phyloP scores from a whole-genome alignment of 2,797 vertebrate species.

The Clarias fuscus region DNA sequence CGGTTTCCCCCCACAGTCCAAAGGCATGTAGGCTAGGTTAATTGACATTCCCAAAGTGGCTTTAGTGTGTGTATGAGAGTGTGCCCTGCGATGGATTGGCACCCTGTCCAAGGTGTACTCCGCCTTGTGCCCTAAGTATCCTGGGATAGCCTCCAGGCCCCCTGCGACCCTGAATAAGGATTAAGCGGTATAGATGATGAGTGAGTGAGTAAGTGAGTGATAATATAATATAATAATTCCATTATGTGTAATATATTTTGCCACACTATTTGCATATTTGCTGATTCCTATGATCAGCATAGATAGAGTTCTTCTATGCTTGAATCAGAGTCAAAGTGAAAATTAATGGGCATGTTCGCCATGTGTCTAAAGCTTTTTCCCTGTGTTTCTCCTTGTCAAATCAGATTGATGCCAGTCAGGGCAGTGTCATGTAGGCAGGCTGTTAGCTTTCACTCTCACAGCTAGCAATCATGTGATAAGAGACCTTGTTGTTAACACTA shows the following conservation, averaged over 20 bases:
- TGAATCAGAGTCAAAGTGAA: background rate
- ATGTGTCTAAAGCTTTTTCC: background rate
- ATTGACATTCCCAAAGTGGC: no score
- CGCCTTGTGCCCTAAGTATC: no score
- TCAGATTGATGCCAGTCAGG: background rate
- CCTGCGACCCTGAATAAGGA: no score
- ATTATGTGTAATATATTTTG: background rate
- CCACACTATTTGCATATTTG: background rate
- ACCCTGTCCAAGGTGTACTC: no score
- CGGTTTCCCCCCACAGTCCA: no score
- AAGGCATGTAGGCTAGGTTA: no score
- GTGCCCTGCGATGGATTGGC: no score
- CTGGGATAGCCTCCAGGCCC: no score
- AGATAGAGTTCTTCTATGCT: background rate
- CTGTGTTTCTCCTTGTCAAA: background rate
- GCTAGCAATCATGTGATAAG: constrained; percentile 22
- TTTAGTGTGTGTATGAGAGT: no score
- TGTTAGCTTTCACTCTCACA: background rate
- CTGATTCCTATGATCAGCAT: background rate
- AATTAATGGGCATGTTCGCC: background rate
- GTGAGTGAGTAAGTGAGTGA: no score
- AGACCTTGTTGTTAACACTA: constrained; percentile 14
- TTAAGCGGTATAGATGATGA: no score
- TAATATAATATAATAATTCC: no score
- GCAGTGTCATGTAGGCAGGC: background rate